A percentile compares a stretch with the other conserved stretches of the same genome.
These are phyloP conservation scores for Polydrusus tereticollis DNA, from an alignment of 2,888 invertebrate species.

Conservation along the genomic window DNA sequence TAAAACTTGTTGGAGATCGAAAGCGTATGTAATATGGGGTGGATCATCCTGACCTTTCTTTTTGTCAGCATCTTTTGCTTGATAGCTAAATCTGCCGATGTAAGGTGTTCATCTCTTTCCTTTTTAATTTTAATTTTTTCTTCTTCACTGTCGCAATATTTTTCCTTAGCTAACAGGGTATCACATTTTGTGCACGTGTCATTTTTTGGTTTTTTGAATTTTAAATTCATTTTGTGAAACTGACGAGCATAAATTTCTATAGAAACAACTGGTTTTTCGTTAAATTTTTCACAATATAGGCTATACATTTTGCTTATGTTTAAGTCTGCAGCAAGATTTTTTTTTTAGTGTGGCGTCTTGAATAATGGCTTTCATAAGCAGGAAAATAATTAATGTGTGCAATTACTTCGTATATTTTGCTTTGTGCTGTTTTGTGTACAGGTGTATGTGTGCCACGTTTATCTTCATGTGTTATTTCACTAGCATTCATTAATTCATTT, in stretches of 20 bases:
- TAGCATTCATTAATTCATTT: slow-evolving; percentile 23
- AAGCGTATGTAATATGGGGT: slow-evolving; percentile 13
- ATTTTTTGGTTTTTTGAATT: slow-evolving; percentile 35
- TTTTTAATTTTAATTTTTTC: slow-evolving; percentile 1
- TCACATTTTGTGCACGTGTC: slow-evolving; percentile 36
- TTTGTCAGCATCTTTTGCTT: slow-evolving; percentile 11
- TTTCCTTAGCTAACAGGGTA: slow-evolving; percentile 25
- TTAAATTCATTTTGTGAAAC: slow-evolving; percentile 20
- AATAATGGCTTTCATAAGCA: slow-evolving; percentile 18
- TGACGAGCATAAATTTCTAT: background rate
- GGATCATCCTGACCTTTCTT: slow-evolving; percentile 3
- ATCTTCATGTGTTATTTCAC: slow-evolving; percentile 26
- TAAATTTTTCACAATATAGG: slow-evolving; percentile 27
- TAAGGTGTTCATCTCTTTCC: slow-evolving; percentile 15
- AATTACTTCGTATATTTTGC: slow-evolving; percentile 29
- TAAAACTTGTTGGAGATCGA: slow-evolving; percentile 24
- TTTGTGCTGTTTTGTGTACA: slow-evolving; percentile 30
- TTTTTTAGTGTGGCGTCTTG: slow-evolving; percentile 32
- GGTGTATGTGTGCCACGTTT: slow-evolving; percentile 32
- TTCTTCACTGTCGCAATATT: slow-evolving; percentile 15
- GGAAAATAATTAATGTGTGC: slow-evolving; percentile 15
- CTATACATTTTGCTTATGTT: slow-evolving; percentile 27
- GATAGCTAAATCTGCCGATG: slow-evolving; percentile 23
- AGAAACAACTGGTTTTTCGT: slow-evolving; percentile 26
- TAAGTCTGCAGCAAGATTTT: slow-evolving; percentile 26